Base-by-base conservation (phyloP, 2,888 invertebrate species). In the Syritta pipiens region DNA sequence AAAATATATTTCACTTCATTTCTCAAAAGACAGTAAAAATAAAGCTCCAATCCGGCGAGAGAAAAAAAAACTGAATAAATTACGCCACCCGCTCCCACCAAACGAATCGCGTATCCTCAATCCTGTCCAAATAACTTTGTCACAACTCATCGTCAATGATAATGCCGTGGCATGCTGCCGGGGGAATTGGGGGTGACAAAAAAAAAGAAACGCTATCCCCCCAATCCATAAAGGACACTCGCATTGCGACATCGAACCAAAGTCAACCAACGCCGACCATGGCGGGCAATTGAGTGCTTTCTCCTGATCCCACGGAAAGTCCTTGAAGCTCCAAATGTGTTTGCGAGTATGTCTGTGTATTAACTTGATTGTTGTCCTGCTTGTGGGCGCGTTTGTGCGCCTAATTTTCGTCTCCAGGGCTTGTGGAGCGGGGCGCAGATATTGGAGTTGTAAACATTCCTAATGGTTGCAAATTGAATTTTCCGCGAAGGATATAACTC, bases 381-480 rank as follows among this genome's bases (percentile, higher is more conserved):
- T 68, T 62, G 60, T 46, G 62, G 77, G 65, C 57, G 67, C 44
- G 67, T 32, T 55, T 49, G 24, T 74, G 74, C n/a, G n/a, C 79
- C 67, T 79, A 74, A 79, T 74, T 74, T 67, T 68, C 48, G 19
- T 55, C 62, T 62, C 67, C 62, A 37, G 22, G 67, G 60, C 67
- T 44, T 3, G 53, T 48, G 26, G 46, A 42, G 51, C 30, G 44
- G 51, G 77, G n/a, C n/a, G n/a, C n/a, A n/a, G n/a, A 77, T 77
- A 79, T 79, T 79, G 74, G 55, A 51, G 79, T 74, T 79, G 79
- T 79, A 79, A 79, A 79, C 79, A 79, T 74, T 79, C 67, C 67
- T 79, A 79, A 79, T 79, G 79, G 79, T 62, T 67, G 67, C 74
- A 79, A 79, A 79, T 79, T 79, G 79, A 79, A 79, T 79, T 79